Evolutionary conservation across 2,797 vertebrate species (phyloP).

Genomic region (Catamblyrhynchus diadema): DNA sequence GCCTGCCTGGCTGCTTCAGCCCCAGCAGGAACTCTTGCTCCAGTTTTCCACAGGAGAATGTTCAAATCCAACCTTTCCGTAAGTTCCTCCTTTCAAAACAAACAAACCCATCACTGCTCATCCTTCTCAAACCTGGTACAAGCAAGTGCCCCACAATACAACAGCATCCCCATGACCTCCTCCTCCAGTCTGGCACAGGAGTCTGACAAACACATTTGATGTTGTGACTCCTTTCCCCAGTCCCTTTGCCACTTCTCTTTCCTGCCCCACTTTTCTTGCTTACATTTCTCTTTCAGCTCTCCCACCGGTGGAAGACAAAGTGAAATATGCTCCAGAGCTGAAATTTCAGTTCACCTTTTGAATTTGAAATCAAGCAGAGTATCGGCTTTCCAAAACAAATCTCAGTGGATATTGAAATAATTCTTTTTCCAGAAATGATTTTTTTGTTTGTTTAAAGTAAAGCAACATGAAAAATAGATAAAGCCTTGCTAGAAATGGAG

Average conservation of each 20-base stretch:
- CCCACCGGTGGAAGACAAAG: background rate
- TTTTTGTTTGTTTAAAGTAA: background rate
- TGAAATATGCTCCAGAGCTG: background rate
- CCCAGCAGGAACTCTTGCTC: background rate
- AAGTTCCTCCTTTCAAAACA: background rate
- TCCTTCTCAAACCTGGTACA: background rate
- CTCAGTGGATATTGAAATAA: background rate
- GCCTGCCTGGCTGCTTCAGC: background rate
- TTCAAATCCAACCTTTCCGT: background rate
- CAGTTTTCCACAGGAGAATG: background rate
- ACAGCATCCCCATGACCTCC: background rate
- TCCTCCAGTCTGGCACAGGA: background rate
- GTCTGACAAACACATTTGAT: background rate
- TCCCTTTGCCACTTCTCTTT: background rate
- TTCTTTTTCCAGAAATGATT: background rate
- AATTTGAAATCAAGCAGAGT: constrained; percentile 1
- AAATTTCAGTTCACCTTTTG: background rate
- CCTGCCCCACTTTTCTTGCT: background rate
- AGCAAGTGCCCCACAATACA: background rate
- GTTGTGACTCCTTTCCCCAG: background rate
- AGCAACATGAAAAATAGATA: background rate
- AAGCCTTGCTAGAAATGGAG: background rate
- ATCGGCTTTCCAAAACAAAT: background rate
- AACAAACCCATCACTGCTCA: background rate
- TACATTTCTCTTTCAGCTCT: background rate